Evolutionary conservation across 2,888 invertebrate genomes (phyloP).

Genomic region (Neoaliturus tenellus): DNA sequence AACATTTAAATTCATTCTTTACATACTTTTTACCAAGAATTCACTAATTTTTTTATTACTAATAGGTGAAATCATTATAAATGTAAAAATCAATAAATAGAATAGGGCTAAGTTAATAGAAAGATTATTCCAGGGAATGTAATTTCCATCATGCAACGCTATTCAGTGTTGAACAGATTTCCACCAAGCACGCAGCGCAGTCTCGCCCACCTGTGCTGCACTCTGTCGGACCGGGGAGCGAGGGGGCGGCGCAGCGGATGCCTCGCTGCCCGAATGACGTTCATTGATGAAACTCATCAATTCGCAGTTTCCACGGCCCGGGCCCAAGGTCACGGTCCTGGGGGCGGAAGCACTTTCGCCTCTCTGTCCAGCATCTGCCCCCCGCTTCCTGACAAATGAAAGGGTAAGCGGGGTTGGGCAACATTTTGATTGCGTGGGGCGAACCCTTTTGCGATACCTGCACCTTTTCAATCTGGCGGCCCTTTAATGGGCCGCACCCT

Average conservation of each 20-base stretch:
- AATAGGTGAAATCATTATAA: too few relatives aligned
- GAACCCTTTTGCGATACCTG: conserved; percentile 52
- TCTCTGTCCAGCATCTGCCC: conserved; percentile 25
- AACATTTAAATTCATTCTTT: too few relatives aligned
- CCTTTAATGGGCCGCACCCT: conserved; percentile 42
- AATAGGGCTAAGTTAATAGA: too few relatives aligned
- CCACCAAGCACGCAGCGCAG: too few relatives aligned
- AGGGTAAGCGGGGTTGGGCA: conserved; percentile 51
- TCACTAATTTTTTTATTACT: too few relatives aligned
- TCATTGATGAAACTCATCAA: conserved; percentile 10
- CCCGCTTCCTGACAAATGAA: conserved; percentile 51
- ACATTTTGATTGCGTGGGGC: conserved; percentile 49
- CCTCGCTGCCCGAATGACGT: not conserved
- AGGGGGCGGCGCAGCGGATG: not conserved
- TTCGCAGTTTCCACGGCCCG: conserved; percentile 19
- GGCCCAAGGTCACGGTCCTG: not conserved
- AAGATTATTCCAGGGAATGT: too few relatives aligned
- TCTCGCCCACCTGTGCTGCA: not conserved
- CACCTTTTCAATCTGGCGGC: conserved; percentile 17
- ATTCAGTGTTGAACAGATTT: too few relatives aligned
- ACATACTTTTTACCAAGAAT: too few relatives aligned
- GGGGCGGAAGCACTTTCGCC: conserved; percentile 46
- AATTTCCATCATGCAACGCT: too few relatives aligned
- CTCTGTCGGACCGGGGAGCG: not conserved
- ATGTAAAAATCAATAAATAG: too few relatives aligned